Conservation (phyloP, 1,140 invertebrate species). For the Phthorimaea operculella region DNA sequence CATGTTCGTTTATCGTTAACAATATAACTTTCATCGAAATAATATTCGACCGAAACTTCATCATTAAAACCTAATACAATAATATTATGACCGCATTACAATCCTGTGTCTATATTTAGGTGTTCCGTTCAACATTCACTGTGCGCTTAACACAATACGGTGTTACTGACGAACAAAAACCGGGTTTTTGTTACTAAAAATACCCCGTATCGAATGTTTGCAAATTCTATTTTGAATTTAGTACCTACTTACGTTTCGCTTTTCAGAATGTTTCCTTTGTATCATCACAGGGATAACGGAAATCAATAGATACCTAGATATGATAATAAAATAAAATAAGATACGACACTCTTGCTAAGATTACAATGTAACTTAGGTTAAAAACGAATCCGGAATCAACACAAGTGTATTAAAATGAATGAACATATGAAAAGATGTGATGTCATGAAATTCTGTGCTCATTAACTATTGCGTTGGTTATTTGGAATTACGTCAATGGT, state of each 20-base stretch:
- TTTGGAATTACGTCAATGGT: background rate
- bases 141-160: slow-evolving; percentile 56
- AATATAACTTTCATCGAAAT: background rate
- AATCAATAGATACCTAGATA: too few relatives aligned
- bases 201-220: slow-evolving; percentile 65
- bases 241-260: slow-evolving; percentile 15
- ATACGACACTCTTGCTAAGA: too few relatives aligned
- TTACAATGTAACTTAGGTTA: too few relatives aligned
- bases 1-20: slow-evolving; percentile 9
- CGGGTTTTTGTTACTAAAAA: slow-evolving; percentile 63
- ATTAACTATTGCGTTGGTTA: background rate
- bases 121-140: slow-evolving; percentile 35
- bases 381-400: too few relatives aligned
- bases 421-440: background rate
- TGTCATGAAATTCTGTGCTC: background rate
- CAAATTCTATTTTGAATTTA: slow-evolving; percentile 61
- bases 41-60: too few relatives aligned
- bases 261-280: too few relatives aligned
- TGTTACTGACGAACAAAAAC: slow-evolving; percentile 52
- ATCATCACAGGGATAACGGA: too few relatives aligned
- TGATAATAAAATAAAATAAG: too few relatives aligned
- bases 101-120: slow-evolving; percentile 38
- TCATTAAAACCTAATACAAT: too few relatives aligned
- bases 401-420: background rate
- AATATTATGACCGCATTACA: slow-evolving; percentile 22